Evolutionary conservation across 2,888 invertebrate species (phyloP).

Genomic region (Erebia ligea): DNA sequence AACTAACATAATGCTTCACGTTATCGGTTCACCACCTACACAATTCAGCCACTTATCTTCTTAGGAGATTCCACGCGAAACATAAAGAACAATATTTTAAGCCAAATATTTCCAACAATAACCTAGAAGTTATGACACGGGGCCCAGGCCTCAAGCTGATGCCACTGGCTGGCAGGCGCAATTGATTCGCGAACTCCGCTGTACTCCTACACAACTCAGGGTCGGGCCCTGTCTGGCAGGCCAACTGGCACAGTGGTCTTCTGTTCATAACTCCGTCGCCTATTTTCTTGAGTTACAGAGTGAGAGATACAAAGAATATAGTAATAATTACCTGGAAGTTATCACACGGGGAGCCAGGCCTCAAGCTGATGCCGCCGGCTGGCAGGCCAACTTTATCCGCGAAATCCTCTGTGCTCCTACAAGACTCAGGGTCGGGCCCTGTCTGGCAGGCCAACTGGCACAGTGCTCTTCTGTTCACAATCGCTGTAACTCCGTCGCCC

Average conservation of each 20-base stretch:
- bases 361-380: conserved; percentile 91
- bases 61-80: too few relatives aligned
- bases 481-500: conserved; percentile 75
- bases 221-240: conserved; percentile 94
- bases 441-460: conserved; percentile 99
- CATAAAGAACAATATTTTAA: too few relatives aligned
- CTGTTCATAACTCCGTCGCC: conserved; percentile 81
- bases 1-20: too few relatives aligned
- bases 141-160: conserved; percentile 95
- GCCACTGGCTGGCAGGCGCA: conserved; percentile 90
- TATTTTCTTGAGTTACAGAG: too few relatives aligned
- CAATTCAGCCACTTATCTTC: too few relatives aligned
- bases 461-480: conserved; percentile 91
- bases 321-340: conserved; percentile 91
- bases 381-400: conserved; percentile 88
- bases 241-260: conserved; percentile 95
- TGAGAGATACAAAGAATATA: too few relatives aligned
- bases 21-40: too few relatives aligned
- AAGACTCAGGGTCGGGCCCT: conserved; percentile 88
- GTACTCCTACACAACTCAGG: conserved; percentile 91
- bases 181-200: conserved; percentile 90
- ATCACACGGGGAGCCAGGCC: conserved; percentile 99
- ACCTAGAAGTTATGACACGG: conserved; percentile 95
- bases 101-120: too few relatives aligned
- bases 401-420: conserved; percentile 95